Percentiles rank a stretch among this genome's conserved stretches.
These are phyloP conservation scores for Hyperoplus lanceolatus DNA, from an alignment of 2,797 vertebrate genomes.

Conservation along the genomic window DNA sequence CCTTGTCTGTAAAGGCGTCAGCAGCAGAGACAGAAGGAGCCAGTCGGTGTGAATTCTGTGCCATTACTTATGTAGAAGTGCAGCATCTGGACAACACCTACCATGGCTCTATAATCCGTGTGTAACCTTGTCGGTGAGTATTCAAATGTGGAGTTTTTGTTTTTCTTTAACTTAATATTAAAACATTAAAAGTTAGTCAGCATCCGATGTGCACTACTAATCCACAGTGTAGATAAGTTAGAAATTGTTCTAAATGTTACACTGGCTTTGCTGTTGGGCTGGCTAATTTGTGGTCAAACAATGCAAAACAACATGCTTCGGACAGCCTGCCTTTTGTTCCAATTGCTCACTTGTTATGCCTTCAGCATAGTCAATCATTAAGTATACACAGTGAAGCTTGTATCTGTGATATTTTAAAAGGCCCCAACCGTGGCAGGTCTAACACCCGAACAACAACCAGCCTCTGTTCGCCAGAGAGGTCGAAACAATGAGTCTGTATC, in stretches of 20 bases:
- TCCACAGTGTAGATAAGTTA: neutral
- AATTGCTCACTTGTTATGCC: constrained; percentile 37
- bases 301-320: constrained; percentile 11
- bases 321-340: constrained; percentile 46
- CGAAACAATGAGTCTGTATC: constrained; percentile 40
- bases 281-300: constrained; percentile 5
- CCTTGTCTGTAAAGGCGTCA: constrained; percentile 18
- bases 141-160: constrained; percentile 10
- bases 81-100: constrained; percentile 46
- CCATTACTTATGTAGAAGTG: constrained; percentile 39
- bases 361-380: constrained; percentile 67
- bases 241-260: neutral
- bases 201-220: neutral
- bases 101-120: constrained; percentile 30
- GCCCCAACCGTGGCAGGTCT: constrained; percentile 57
- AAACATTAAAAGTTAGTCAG: neutral
- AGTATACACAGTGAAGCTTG: constrained; percentile 67
- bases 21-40: constrained; percentile 49
- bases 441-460: constrained; percentile 50
- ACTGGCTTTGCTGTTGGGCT: neutral
- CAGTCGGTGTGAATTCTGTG: constrained; percentile 27
- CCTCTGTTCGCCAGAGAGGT: constrained; percentile 59
- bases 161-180: neutral
- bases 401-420: constrained; percentile 61
- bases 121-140: constrained; percentile 53